Percentiles rank a stretch among this genome's conserved stretches.
Conservation (phyloP, 2,797 vertebrate genomes). For the Melopsittacus undulatus region DNA sequence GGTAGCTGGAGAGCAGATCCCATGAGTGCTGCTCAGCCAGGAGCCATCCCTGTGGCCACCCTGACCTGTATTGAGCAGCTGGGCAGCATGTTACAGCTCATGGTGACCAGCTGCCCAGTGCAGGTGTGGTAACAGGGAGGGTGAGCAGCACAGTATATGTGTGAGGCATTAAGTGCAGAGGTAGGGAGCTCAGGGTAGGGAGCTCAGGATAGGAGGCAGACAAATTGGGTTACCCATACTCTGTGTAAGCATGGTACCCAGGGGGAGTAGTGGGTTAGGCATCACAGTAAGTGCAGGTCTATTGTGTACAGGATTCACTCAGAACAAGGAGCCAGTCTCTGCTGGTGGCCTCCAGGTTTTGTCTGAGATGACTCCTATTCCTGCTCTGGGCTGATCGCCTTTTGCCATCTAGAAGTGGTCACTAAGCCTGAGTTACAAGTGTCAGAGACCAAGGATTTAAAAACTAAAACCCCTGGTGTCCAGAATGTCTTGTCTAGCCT, state of each 20-base stretch:
- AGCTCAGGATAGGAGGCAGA: not conserved
- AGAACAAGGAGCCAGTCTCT: not conserved
- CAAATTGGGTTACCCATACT: not conserved
- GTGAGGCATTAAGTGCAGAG: not conserved
- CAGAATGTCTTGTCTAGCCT: not conserved
- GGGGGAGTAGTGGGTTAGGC: not conserved
- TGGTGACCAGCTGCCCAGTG: not conserved
- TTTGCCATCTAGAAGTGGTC: not conserved
- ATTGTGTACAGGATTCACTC: not conserved
- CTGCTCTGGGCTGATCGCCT: not conserved
- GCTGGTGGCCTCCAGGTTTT: not conserved
- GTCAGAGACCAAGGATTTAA: not conserved
- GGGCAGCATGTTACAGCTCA: not conserved
- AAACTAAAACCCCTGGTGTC: not conserved
- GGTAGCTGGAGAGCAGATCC: not conserved
- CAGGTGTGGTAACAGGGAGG: not conserved
- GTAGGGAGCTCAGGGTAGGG: not conserved
- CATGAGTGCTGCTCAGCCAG: not conserved
- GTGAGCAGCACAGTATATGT: not conserved
- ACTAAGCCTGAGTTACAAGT: not conserved
- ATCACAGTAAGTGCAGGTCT: not conserved
- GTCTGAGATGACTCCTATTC: not conserved
- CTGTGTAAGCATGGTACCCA: not conserved
- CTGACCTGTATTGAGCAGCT: not conserved
- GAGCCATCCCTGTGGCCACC: not conserved